phyloP scores from a whole-genome alignment of 2,797 vertebrate species.

The Graptemys geographica region DNA sequence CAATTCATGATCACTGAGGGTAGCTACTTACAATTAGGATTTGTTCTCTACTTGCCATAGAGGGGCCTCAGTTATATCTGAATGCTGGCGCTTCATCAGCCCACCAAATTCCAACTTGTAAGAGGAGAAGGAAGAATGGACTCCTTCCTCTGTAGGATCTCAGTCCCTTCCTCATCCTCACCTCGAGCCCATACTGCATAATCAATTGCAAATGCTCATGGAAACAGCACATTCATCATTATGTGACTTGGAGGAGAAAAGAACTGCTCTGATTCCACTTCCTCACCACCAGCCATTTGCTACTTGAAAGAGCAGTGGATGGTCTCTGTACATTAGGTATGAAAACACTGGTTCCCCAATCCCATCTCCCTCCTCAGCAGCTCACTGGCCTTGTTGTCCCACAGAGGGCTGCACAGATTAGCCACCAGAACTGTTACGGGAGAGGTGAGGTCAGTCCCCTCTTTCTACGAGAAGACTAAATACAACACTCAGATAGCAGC shows the following conservation, averaged over 20 bases:
- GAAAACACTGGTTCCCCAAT: too few relatives aligned
- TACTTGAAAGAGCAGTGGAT: not conserved
- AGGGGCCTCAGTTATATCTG: not conserved
- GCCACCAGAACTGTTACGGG: not conserved
- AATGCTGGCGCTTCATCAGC: not conserved
- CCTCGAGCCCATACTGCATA: not conserved
- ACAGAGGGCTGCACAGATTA: too few relatives aligned
- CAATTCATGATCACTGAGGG: not conserved
- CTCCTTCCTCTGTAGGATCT: not conserved
- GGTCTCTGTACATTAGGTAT: too few relatives aligned
- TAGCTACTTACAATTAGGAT: not conserved
- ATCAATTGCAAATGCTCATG: not conserved
- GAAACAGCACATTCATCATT: not conserved
- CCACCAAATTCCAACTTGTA: not conserved
- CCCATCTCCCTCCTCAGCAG: too few relatives aligned
- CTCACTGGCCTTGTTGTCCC: too few relatives aligned
- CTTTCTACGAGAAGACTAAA: not conserved
- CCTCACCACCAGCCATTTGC: not conserved
- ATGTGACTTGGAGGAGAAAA: too few relatives aligned
- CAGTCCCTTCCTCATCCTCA: not conserved
- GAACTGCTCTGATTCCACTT: too few relatives aligned
- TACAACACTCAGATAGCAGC: not conserved
- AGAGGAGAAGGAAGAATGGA: not conserved
- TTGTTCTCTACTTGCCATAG: not conserved
- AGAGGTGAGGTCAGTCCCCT: not conserved